phyloP scores from a whole-genome alignment of 2,113 vertebrate species.

The Vulpes lagopus region DNA sequence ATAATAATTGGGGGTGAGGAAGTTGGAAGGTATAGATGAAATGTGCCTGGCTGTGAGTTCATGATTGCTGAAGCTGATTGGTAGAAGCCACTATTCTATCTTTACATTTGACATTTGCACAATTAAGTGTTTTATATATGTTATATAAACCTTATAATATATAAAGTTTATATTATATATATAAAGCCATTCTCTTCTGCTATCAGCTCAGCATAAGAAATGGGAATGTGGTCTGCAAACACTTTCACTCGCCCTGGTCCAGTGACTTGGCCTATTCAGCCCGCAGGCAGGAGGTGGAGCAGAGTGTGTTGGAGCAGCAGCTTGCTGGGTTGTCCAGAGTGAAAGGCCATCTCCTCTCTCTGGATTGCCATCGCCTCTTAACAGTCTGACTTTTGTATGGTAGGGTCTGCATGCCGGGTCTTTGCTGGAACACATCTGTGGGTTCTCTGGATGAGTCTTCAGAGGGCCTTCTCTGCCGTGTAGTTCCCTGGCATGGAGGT shows the following conservation, averaged over 20 bases:
- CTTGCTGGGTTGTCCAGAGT: not conserved
- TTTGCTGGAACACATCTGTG: not conserved
- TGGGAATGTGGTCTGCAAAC: not conserved
- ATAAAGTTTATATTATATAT: no score
- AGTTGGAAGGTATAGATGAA: not conserved
- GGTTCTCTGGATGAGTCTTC: not conserved
- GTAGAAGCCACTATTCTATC: not conserved
- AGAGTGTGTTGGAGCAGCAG: not conserved
- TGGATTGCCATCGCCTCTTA: not conserved
- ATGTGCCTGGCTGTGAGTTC: not conserved
- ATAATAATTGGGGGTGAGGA: not conserved
- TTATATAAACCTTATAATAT: no score
- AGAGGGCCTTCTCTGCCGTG: not conserved
- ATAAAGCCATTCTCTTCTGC: not conserved
- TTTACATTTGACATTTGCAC: not conserved
- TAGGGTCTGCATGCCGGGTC: accelerated
- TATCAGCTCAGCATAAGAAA: accelerated
- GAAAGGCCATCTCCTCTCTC: not conserved
- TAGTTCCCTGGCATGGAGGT: not conserved
- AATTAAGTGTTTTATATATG: not conserved
- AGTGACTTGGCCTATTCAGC: not conserved
- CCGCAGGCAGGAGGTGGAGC: not conserved
- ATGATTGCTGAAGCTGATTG: not conserved
- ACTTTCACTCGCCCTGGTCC: not conserved
- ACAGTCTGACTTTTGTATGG: not conserved